These are phyloP conservation scores for Eutolmus rufibarbis DNA, from an alignment of 2,888 invertebrate genomes.

Conservation along the genomic window DNA sequence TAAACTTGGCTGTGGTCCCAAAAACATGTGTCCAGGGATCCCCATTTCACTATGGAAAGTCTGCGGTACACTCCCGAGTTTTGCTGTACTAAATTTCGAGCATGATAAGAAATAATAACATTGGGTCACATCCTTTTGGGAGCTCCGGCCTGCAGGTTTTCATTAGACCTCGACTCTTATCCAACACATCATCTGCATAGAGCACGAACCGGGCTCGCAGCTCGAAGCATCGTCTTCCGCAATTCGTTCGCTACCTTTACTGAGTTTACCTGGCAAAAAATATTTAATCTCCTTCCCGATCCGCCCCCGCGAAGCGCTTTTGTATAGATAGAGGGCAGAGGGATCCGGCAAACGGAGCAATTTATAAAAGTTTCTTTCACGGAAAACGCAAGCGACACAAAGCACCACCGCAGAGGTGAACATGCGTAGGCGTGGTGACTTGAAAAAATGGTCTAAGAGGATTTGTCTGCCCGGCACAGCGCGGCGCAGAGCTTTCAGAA, in stretches of 20 bases:
- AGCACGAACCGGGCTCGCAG: background rate
- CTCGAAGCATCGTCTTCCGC: background rate
- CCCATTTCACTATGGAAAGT: background rate
- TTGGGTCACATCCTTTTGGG: background rate
- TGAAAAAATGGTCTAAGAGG: background rate
- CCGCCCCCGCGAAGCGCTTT: background rate
- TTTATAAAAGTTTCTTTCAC: background rate
- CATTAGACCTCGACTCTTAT: background rate
- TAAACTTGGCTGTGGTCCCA: background rate
- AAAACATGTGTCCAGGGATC: background rate
- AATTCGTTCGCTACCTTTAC: background rate
- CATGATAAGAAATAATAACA: background rate
- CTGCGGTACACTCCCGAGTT: background rate
- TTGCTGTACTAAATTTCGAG: background rate
- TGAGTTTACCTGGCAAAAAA: background rate
- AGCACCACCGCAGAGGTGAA: background rate
- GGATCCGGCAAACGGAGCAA: background rate
- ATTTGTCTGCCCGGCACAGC: background rate
- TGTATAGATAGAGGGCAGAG: background rate
- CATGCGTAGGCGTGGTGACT: background rate
- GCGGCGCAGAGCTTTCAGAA: background rate
- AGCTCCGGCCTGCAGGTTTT: background rate
- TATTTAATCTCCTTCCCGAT: background rate
- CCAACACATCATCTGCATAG: background rate
- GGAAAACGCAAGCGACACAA: background rate